Base-by-base conservation (phyloP, 1,140 invertebrate genomes). In the Wiebesia pumilae region DNA sequence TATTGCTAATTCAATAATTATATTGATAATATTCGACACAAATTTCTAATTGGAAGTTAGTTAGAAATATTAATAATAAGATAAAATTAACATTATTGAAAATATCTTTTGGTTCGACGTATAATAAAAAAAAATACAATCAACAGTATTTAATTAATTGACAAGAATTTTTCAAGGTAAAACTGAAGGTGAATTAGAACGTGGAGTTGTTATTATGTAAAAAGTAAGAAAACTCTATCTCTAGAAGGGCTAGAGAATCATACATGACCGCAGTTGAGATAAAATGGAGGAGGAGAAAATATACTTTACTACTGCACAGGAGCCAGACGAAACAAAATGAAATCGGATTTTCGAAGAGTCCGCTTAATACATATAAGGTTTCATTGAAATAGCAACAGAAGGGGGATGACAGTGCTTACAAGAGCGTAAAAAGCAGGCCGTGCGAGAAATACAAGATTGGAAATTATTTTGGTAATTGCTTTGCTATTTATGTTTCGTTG, bases 291-390 rank as follows among this genome's bases (percentile, higher is more conserved):
- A 84, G 75, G 88, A 89, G 83, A 33, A 73, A 87, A 73, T 65
- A 71, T 69, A 40, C 69, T 35, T 35, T 30, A 51, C 21, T 24
- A 33, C 12, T 62, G 40, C 27, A 51, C 0, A 71, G 65, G 62
- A 30, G n/a, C 40, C 65, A 83, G 38, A 30, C n/a, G 82, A 54
- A 71, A 73, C 79, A 83, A 79, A 82, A 81, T 87, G 84, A 90
- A 91, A 91, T 91, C 90, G 87, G 87, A 91, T 91, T 91, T 91
- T 79, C 87, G 83, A 88, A 89, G 87, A 51, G 73, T 38, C 33
- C 77, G 86, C 82, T 90, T 89, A 89, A 87, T 89, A 85, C 43
- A 47, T 89, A 91, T 81, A 85, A 88, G 88, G 89, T 89, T 89
- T 87, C 81, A 80, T 58, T 30, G 80, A 65, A 81, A 82, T 84